A percentile compares a stretch with the other conserved stretches of the same genome.
These are phyloP conservation scores for Platycheirus albimanus DNA, from an alignment of 2,888 invertebrate species.

Conservation along the genomic window DNA sequence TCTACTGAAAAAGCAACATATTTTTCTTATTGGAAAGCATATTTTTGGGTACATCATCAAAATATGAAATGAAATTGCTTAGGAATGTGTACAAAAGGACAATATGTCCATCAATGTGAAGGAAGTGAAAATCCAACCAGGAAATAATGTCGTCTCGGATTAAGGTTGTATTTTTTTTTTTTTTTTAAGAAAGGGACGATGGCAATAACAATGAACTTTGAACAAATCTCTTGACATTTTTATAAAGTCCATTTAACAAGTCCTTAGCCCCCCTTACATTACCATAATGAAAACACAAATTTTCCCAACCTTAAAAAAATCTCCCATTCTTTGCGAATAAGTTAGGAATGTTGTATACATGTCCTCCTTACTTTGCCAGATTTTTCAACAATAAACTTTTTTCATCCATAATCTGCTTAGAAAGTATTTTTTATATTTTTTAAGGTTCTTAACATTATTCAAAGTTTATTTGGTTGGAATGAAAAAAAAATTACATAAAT, in stretches of 20 bases:
- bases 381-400: conserved; percentile 3
- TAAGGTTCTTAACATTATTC: not conserved
- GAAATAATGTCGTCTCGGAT: conserved; percentile 4
- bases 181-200: not conserved
- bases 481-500: not conserved
- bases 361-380: not conserved
- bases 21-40: not conserved
- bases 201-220: not conserved
- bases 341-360: too few relatives aligned
- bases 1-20: too few relatives aligned
- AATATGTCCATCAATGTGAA: not conserved
- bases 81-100: conserved; percentile 5
- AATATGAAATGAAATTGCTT: not conserved
- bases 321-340: too few relatives aligned
- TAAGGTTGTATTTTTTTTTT: not conserved
- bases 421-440: not conserved
- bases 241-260: conserved; percentile 1
- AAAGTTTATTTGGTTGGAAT: not conserved
- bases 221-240: too few relatives aligned
- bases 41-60: not conserved
- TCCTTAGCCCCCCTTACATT: not conserved
- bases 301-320: not conserved
- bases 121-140: conserved; percentile 8
- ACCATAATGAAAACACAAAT: conserved; percentile 8
- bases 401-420: not conserved